These are phyloP conservation scores for Lagopus leucura DNA, from an alignment of 2,113 vertebrate species.

Conservation along the genomic window DNA sequence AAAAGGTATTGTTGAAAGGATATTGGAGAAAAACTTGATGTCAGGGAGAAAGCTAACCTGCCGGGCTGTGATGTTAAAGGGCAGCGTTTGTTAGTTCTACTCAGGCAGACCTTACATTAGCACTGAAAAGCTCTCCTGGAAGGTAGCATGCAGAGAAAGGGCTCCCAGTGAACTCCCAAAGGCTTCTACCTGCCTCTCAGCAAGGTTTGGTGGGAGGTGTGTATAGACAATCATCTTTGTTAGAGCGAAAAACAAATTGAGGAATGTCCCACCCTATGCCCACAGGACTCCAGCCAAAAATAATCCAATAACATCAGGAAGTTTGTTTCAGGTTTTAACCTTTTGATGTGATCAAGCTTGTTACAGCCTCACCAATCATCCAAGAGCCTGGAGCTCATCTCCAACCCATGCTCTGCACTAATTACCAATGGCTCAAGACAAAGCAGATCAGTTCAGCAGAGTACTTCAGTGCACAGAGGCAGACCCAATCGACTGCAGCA, in stretches of 20 bases:
- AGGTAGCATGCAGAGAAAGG: neutral
- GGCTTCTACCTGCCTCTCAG: neutral
- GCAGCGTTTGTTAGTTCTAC: neutral
- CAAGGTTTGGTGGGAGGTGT: neutral
- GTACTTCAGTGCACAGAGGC: neutral
- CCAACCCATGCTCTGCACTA: neutral
- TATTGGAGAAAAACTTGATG: neutral
- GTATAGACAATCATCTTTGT: neutral
- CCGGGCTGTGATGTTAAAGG: neutral
- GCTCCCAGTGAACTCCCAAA: neutral
- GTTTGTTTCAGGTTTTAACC: neutral
- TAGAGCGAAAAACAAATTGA: neutral
- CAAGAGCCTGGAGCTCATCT: neutral
- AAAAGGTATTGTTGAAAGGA: neutral
- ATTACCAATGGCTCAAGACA: neutral
- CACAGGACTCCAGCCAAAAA: fast-evolving
- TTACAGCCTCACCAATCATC: neutral
- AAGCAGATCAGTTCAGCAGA: neutral
- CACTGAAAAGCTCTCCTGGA: neutral
- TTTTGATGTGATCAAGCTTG: neutral
- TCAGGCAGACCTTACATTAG: neutral
- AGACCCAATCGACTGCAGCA: neutral
- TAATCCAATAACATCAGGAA: neutral
- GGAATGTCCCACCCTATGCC: neutral
- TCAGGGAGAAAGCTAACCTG: neutral